Percentiles rank a stretch among this genome's conserved stretches.
Evolutionary conservation across 2,113 vertebrate genomes (phyloP).

Genomic region (Paramisgurnus dabryanus): DNA sequence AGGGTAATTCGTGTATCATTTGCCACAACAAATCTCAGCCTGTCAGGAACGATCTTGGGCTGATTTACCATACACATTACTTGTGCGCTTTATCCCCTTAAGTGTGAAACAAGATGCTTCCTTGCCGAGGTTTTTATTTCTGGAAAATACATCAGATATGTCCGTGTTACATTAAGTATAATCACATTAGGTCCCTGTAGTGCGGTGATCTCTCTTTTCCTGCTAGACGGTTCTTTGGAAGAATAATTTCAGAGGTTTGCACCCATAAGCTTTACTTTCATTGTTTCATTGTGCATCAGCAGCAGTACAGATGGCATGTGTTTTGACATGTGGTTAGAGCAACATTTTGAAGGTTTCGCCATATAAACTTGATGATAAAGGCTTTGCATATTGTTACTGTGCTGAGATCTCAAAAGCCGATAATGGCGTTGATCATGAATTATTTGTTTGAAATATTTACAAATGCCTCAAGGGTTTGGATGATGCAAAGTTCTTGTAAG

Average conservation of each 20-base stretch:
- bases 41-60: slow-evolving; percentile 41
- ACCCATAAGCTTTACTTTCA: background rate
- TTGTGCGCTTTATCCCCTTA: slow-evolving; percentile 49
- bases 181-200: slow-evolving; percentile 33
- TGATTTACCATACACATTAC: slow-evolving; percentile 37
- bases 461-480: slow-evolving; percentile 31
- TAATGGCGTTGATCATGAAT: slow-evolving; percentile 43
- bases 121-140: slow-evolving; percentile 23
- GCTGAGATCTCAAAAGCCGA: slow-evolving; percentile 35
- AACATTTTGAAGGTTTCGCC: background rate
- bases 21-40: slow-evolving; percentile 33
- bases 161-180: slow-evolving; percentile 15
- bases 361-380: slow-evolving; percentile 19
- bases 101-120: slow-evolving; percentile 53
- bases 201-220: slow-evolving; percentile 12
- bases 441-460: slow-evolving; percentile 56
- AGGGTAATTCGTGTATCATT: slow-evolving; percentile 47
- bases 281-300: background rate
- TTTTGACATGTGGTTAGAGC: background rate
- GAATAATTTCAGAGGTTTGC: slow-evolving; percentile 14
- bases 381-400: slow-evolving; percentile 49
- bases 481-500: slow-evolving; percentile 24
- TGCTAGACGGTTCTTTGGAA: background rate
- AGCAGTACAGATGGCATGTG: background rate
- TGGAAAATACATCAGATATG: slow-evolving; percentile 43